phyloP scores from a whole-genome alignment of 1,140 invertebrate species.

The Oryctes rhinoceros region DNA sequence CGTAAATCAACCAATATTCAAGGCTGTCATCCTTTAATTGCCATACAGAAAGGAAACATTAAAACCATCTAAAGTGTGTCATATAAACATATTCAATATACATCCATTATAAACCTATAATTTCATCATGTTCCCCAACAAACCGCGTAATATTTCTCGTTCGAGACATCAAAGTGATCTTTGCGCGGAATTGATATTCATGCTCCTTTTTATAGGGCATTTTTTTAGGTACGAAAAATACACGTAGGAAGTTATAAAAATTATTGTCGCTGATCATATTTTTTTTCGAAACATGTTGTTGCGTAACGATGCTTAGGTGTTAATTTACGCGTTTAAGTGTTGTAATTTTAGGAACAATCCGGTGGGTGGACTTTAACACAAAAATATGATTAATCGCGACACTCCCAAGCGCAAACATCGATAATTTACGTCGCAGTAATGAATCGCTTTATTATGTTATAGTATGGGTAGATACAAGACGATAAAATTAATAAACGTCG shows the following conservation, averaged over 20 bases:
- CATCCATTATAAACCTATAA: not conserved
- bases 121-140: not conserved
- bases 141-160: not conserved
- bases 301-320: too few relatives aligned
- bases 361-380: not conserved
- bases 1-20: not conserved
- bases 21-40: not conserved
- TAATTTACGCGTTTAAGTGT: too few relatives aligned
- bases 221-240: too few relatives aligned
- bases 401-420: not conserved
- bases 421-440: not conserved
- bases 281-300: too few relatives aligned
- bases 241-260: too few relatives aligned
- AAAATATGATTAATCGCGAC: not conserved
- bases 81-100: not conserved
- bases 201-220: too few relatives aligned
- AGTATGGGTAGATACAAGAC: not conserved
- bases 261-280: too few relatives aligned
- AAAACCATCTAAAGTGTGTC: not conserved
- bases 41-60: not conserved
- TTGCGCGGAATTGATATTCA: too few relatives aligned
- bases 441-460: conserved; percentile 7
- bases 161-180: not conserved
- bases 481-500: not conserved
- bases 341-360: too few relatives aligned